Conservation (phyloP, 2,797 vertebrate species). For the Enteromius radiatus region DNA sequence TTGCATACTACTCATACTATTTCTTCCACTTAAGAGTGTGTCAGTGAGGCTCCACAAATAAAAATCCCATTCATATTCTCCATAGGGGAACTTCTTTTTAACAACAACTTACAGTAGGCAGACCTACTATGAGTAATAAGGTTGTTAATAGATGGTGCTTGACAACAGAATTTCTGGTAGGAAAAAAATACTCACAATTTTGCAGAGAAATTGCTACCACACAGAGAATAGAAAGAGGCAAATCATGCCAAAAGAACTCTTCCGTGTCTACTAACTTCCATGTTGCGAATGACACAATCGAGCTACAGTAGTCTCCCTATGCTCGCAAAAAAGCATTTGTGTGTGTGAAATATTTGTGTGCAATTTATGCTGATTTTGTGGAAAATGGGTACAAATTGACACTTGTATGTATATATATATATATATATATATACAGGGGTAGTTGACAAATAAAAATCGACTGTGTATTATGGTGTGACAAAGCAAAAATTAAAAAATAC, state of each 20-base stretch:
- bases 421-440: too few species aligned
- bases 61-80: not conserved
- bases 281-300: not conserved
- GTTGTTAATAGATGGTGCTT: not conserved
- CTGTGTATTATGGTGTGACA: too few species aligned
- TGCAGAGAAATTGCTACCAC: not conserved
- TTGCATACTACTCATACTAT: not conserved
- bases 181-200: not conserved
- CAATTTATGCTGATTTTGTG: too few species aligned
- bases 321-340: too few species aligned
- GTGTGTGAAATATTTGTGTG: too few species aligned
- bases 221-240: not conserved
- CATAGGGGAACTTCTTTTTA: not conserved
- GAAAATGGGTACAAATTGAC: too few species aligned
- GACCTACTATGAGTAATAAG: not conserved
- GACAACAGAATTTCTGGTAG: not conserved
- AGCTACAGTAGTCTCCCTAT: too few species aligned
- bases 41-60: not conserved
- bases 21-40: not conserved
- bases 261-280: not conserved
- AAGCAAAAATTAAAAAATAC: too few species aligned
- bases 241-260: not conserved
- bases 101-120: not conserved
- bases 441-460: too few species aligned
- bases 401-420: too few species aligned